Conservation (phyloP, 2,888 invertebrate genomes). For the Embidobia sp. region DNA sequence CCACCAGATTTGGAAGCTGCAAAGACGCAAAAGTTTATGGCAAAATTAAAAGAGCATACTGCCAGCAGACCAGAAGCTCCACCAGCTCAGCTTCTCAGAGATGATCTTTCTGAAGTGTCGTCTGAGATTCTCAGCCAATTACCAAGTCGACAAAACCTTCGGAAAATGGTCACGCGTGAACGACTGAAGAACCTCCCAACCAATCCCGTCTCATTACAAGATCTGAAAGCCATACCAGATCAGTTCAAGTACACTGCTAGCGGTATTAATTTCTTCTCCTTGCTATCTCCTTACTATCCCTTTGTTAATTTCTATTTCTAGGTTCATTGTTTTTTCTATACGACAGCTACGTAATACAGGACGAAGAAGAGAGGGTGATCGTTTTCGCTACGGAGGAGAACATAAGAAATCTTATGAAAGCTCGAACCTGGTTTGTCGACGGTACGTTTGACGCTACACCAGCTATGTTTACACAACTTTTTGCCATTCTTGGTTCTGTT, state of each 20-base stretch:
- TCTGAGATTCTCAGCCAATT: constrained; percentile 2
- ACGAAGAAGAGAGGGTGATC: constrained; percentile 5
- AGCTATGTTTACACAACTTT: constrained; percentile 13
- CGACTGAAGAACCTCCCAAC: constrained; percentile 14
- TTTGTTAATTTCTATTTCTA: no score
- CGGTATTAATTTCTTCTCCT: not conserved
- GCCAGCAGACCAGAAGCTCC: not conserved
- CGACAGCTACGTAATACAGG: not conserved
- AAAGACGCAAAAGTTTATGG: not conserved
- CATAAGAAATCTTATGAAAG: constrained; percentile 9
- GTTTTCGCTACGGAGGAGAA: constrained; percentile 22
- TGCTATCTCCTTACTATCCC: no score
- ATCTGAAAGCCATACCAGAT: not conserved
- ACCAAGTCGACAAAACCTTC: constrained; percentile 9
- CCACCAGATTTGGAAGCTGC: constrained; percentile 7
- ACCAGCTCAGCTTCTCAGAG: constrained; percentile 4
- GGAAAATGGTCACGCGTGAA: constrained; percentile 11
- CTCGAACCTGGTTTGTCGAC: constrained; percentile 15
- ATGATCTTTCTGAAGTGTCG: not conserved
- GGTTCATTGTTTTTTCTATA: constrained; percentile 9
- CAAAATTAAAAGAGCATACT: not conserved
- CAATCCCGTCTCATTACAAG: constrained; percentile 6
- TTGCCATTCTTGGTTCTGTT: constrained; percentile 2
- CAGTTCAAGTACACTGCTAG: not conserved
- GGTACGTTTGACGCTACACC: constrained; percentile 21